Conservation (phyloP, 2,113 vertebrate genomes). For the Otis tarda region DNA sequence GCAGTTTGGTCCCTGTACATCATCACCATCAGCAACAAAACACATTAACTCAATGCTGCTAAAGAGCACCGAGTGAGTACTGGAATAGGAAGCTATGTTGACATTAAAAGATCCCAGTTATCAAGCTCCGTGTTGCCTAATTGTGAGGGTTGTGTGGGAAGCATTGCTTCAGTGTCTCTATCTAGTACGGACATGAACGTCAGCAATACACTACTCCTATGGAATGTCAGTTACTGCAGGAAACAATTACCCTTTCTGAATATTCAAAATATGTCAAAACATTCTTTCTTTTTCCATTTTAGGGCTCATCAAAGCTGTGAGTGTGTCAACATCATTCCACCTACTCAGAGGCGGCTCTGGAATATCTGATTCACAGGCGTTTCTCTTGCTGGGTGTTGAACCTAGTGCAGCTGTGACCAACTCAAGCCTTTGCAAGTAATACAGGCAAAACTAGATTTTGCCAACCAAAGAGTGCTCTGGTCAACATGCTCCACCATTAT, state of each 20-base stretch:
- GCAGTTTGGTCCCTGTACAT: not conserved
- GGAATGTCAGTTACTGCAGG: slow-evolving; percentile 65
- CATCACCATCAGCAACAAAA: not conserved
- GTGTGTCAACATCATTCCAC: slow-evolving; percentile 41
- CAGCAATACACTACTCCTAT: slow-evolving; percentile 34
- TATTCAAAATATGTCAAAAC: slow-evolving; percentile 63
- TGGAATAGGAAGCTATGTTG: not conserved
- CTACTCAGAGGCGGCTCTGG: not conserved
- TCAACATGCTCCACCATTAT: not conserved
- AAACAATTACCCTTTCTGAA: slow-evolving; percentile 65
- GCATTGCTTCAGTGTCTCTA: not conserved
- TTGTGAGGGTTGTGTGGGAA: slow-evolving; percentile 37
- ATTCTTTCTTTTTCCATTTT: slow-evolving; percentile 52
- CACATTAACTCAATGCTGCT: not conserved
- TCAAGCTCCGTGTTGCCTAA: slow-evolving; percentile 20
- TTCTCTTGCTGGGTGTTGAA: not conserved
- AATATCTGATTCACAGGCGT: slow-evolving; percentile 11
- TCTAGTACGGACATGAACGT: slow-evolving; percentile 46
- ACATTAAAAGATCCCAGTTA: slow-evolving; percentile 24
- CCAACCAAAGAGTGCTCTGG: not conserved
- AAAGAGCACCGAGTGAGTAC: not conserved
- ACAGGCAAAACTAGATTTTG: not conserved
- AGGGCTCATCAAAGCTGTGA: slow-evolving; percentile 30
- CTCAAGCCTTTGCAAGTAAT: not conserved
- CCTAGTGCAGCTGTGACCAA: not conserved